A percentile compares a stretch with the other conserved stretches of the same genome.
Conservation (phyloP, 2,888 invertebrate genomes). For the Odiellus spinosus region DNA sequence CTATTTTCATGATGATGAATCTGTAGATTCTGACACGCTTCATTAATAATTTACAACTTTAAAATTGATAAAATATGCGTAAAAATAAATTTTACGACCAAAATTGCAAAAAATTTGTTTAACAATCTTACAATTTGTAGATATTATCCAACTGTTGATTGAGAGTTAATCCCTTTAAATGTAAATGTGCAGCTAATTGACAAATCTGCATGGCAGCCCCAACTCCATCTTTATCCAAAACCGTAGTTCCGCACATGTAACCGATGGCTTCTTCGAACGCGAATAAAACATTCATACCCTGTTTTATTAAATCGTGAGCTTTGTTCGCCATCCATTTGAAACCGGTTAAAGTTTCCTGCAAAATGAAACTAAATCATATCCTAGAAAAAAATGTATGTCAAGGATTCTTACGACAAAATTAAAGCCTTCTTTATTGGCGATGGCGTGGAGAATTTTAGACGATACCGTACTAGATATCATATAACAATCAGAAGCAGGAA, state of each 20-base stretch:
- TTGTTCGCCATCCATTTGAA: conserved; percentile 99
- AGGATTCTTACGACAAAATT: conserved; percentile 40
- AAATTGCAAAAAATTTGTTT: neutral
- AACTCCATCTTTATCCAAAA: conserved; percentile 93
- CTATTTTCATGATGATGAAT: neutral
- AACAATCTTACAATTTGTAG: conserved; percentile 43
- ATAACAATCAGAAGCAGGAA: conserved; percentile 44
- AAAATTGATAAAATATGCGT: neutral
- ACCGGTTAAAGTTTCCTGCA: conserved; percentile 79
- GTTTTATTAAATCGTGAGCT: conserved; percentile 48
- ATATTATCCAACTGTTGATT: conserved; percentile 47
- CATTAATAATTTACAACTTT: neutral
- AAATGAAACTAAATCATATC: no score
- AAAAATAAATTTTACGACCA: neutral
- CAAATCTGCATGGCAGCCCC: conserved; percentile 67
- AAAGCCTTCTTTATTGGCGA: conserved; percentile 61
- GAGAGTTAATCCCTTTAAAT: conserved; percentile 34
- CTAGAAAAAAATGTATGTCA: no score
- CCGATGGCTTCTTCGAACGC: conserved; percentile 97
- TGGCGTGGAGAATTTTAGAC: conserved; percentile 74
- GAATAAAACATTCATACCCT: conserved; percentile 65
- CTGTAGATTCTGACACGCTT: neutral
- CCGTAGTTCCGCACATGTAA: conserved; percentile 78
- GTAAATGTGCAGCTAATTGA: conserved; percentile 55
- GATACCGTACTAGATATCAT: conserved; percentile 90